Conservation (phyloP, 2,113 vertebrate genomes). For the Acanthochromis polyacanthus region DNA sequence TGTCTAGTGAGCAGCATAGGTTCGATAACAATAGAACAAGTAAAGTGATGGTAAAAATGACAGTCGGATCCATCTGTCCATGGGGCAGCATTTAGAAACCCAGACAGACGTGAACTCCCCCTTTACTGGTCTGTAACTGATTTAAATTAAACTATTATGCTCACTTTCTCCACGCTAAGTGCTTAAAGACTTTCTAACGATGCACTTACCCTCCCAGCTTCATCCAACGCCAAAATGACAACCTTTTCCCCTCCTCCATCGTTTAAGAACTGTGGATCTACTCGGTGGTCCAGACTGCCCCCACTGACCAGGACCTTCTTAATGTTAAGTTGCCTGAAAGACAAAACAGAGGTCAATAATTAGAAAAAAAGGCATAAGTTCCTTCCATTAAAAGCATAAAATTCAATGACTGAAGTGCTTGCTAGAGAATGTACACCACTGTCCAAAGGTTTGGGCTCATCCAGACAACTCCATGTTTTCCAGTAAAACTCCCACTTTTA, state of each 20-base stretch:
- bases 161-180: neutral
- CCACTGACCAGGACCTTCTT: conserved; percentile 95
- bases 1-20: conserved; percentile 5
- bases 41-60: conserved; percentile 30
- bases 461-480: no score
- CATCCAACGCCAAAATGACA: conserved; percentile 91
- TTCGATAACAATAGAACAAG: conserved; percentile 50
- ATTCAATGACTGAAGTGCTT: no score
- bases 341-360: no score
- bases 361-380: no score
- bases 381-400: no score
- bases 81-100: conserved; percentile 14
- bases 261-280: conserved; percentile 90
- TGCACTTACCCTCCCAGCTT: conserved; percentile 92
- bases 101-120: conserved; percentile 9
- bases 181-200: neutral
- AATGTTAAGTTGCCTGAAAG: conserved; percentile 93
- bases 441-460: no score
- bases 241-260: conserved; percentile 92
- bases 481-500: no score
- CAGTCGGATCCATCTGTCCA: neutral
- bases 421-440: no score
- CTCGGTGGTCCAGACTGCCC: conserved; percentile 92
- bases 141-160: neutral
- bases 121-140: neutral